Evolutionary conservation across 1,140 invertebrate genomes (phyloP).

Genomic region (Drosophila funebris): DNA sequence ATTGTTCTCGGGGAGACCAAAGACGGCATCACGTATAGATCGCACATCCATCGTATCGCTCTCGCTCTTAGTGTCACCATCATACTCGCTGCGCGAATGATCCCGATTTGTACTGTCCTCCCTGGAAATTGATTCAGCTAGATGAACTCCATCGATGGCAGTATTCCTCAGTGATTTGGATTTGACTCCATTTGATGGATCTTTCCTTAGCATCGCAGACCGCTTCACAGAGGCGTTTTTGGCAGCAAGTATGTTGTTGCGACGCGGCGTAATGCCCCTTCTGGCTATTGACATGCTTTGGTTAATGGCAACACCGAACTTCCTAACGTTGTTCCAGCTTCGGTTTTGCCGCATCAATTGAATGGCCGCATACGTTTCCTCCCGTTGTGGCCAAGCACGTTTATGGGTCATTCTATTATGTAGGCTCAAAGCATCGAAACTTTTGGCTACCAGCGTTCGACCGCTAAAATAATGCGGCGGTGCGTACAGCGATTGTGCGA

Average conservation of each 20-base stretch:
- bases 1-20: slow-evolving; percentile 21
- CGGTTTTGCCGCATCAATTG: slow-evolving; percentile 15
- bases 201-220: not conserved
- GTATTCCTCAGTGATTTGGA: not conserved
- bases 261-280: not conserved
- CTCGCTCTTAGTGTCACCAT: not conserved
- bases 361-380: slow-evolving; percentile 20
- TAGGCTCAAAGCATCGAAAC: not conserved
- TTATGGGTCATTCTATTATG: not conserved
- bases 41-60: not conserved
- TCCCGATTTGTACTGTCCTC: not conserved
- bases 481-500: not conserved
- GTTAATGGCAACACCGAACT: not conserved
- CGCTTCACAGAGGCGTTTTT: not conserved
- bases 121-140: not conserved
- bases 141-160: not conserved
- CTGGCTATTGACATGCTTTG: not conserved
- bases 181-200: not conserved
- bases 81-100: not conserved
- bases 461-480: slow-evolving; percentile 14
- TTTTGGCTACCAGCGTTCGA: not conserved
- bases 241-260: slow-evolving; percentile 3
- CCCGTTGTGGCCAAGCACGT: slow-evolving; percentile 14
- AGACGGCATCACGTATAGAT: slow-evolving; percentile 25
- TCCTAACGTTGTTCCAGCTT: not conserved